Base-by-base conservation (phyloP, 2,888 invertebrate genomes). In the Hipparchia semele region DNA sequence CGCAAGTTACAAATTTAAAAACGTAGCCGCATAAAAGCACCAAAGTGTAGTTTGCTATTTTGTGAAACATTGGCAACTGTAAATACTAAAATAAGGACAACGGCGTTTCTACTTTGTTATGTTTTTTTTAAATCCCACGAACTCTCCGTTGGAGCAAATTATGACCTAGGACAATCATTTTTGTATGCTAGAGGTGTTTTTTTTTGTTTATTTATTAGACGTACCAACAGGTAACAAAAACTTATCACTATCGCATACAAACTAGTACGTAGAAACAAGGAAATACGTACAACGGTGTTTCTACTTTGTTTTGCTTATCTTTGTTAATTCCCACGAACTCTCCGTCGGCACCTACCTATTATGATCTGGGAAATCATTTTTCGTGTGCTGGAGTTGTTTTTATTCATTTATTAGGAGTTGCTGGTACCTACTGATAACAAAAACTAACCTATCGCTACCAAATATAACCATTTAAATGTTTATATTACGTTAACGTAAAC, bases 261-360 rank as follows among this genome's bases (percentile, higher is more conserved):
- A 5, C 39, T 39, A 39, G 5, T 39, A 39, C 23, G 23, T 23
- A 23, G 2, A 39, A 39, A 39, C 5, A 39, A 39, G 39, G 23
- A 23, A 23, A 39, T 39, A 39, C 39, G 39, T 39, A 39, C 5
- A 5, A 39, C 3, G 39, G 65, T 87, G 87, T 90, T 90, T 88
- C 87, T 88, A 89, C 87, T 90, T 89, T 90, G 88, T 91, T 91
- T 88, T 87, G 85, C 87, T 88, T 87, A 85, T 89, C 91, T 90
- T 89, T 89, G 86, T 85, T 87, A 87, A 87, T 89, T 87, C 84
- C 83, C 84, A 81, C 86, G 85, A 89, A 88, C 54, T 67, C 46
- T 49, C 39, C 60, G 61, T 60, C 12, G 49, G n/a, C 71, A 71
- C 23, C 23, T 69, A 68, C 71, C 1, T 9, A 61, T 53, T 67